phyloP scores from a whole-genome alignment of 1,140 invertebrate genomes.

The Drosophila tsacasi region DNA sequence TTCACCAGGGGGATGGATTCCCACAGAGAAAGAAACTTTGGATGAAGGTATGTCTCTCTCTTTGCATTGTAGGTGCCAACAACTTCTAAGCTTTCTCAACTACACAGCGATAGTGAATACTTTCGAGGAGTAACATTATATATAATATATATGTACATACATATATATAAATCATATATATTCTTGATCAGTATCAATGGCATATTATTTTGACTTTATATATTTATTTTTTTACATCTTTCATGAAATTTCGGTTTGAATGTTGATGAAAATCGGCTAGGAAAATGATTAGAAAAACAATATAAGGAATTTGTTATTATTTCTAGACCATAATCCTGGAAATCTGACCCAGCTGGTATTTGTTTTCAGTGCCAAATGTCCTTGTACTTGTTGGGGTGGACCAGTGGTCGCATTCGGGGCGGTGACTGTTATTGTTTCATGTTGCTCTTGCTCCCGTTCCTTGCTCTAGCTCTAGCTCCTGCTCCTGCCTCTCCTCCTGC shows the following conservation, averaged over 20 bases:
- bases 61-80: not conserved
- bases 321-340: not conserved
- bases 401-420: not conserved
- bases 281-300: not conserved
- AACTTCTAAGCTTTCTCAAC: not conserved
- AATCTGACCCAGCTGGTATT: not conserved
- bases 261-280: too few species aligned
- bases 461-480: too few species aligned
- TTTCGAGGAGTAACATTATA: too few species aligned
- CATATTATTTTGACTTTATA: too few species aligned
- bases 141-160: too few species aligned
- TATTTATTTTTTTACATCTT: too few species aligned
- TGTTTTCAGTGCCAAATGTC: conserved; percentile 5
- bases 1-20: conserved; percentile 20
- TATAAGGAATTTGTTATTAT: not conserved
- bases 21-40: not conserved
- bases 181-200: too few species aligned
- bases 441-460: conserved; percentile 13
- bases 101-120: too few species aligned
- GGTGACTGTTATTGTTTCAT: conserved; percentile 15
- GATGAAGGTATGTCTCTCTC: not conserved
- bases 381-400: conserved; percentile 8
- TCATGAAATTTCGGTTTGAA: too few species aligned
- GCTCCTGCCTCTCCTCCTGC: not conserved
- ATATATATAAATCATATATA: too few species aligned